Evolutionary conservation across 2,797 vertebrate genomes (phyloP).

Genomic region (Tapera naevia): DNA sequence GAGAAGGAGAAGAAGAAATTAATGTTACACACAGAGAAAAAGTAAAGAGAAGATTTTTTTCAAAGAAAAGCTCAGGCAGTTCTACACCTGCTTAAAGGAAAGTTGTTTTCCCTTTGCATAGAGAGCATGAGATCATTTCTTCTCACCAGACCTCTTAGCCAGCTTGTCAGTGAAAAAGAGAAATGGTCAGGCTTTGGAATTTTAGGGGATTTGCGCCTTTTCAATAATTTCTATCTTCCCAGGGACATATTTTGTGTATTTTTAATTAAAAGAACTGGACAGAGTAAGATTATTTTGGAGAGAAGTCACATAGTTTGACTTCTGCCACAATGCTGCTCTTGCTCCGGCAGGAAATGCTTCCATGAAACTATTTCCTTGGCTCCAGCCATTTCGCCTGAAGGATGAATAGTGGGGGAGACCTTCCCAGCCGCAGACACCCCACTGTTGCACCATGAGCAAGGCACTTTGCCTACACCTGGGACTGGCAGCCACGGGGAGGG

Average conservation of each 20-base stretch:
- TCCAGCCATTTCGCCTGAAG: not conserved
- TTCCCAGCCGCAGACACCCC: not conserved
- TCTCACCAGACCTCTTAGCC: not conserved
- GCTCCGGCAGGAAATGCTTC: not conserved
- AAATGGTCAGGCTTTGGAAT: not conserved
- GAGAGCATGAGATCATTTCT: not conserved
- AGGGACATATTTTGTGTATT: not conserved
- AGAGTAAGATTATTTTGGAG: not conserved
- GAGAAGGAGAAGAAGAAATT: slow-evolving; percentile 73
- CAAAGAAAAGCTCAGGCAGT: slow-evolving; percentile 28
- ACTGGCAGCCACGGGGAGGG: not conserved
- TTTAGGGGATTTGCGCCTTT: not conserved
- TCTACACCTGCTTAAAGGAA: slow-evolving; percentile 8
- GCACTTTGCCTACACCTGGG: not conserved
- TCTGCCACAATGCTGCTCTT: not conserved
- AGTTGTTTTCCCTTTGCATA: not conserved
- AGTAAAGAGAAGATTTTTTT: slow-evolving; percentile 55
- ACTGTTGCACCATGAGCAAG: not conserved
- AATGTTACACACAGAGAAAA: slow-evolving; percentile 49
- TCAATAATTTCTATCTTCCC: not conserved
- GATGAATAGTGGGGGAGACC: not conserved
- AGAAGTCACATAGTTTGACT: not conserved
- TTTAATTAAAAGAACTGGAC: not conserved
- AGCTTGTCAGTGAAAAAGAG: not conserved
- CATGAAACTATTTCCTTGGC: not conserved